Percentiles rank a stretch among this genome's conserved stretches.
These are phyloP conservation scores for Malthinus seriepunctatus DNA, from an alignment of 2,888 invertebrate species.

Conservation along the genomic window DNA sequence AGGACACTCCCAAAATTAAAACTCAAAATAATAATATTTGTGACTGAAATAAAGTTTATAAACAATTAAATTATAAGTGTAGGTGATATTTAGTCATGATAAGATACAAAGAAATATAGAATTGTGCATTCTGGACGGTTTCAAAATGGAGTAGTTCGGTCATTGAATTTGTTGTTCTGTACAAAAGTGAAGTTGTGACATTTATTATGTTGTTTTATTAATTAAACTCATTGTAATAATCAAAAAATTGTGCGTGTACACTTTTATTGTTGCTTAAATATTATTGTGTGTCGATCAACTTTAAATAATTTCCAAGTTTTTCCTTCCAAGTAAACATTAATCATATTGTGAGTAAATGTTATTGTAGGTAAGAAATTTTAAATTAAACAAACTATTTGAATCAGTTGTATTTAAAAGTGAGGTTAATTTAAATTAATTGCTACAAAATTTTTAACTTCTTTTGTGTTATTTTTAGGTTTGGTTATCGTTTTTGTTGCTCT, in stretches of 20 bases:
- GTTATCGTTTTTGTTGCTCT: too few relatives aligned
- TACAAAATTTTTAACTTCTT: too few relatives aligned
- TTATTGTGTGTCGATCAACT: slow-evolving; percentile 10
- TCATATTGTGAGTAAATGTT: slow-evolving; percentile 24
- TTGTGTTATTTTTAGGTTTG: too few relatives aligned
- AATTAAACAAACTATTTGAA: too few relatives aligned
- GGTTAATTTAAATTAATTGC: too few relatives aligned
- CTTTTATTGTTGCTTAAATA: slow-evolving; percentile 14
- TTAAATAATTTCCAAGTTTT: slow-evolving; percentile 16
- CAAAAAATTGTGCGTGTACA: slow-evolving; percentile 16
- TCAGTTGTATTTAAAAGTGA: too few relatives aligned
- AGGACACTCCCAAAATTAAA: slow-evolving; percentile 47
- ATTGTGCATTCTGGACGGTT: slow-evolving; percentile 47
- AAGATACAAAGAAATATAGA: slow-evolving; percentile 45
- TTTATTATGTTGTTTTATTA: slow-evolving; percentile 5
- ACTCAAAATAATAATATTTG: slow-evolving; percentile 39
- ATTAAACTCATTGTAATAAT: slow-evolving; percentile 19
- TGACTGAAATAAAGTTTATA: slow-evolving; percentile 42
- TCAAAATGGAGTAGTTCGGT: slow-evolving; percentile 52
- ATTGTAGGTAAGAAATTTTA: slow-evolving; percentile 11
- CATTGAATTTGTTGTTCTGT: slow-evolving; percentile 46
- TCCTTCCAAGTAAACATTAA: slow-evolving; percentile 15
- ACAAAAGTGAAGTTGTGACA: slow-evolving; percentile 9
- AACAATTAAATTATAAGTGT: slow-evolving; percentile 40
- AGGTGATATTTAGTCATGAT: slow-evolving; percentile 36